Conservation (phyloP, 1,140 invertebrate species). For the Platyura marginata region DNA sequence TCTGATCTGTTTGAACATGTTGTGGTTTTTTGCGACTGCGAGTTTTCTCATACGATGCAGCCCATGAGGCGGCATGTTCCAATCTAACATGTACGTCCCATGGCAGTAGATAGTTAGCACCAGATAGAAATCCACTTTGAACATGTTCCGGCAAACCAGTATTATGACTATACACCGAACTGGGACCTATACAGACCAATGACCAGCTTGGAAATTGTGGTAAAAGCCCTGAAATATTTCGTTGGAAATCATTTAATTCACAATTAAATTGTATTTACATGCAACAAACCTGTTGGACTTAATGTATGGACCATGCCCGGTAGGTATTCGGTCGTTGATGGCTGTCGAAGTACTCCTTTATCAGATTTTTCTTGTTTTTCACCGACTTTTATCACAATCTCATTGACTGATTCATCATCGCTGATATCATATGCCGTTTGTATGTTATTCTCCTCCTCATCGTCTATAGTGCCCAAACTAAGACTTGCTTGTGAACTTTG, state of each 20-base stretch:
- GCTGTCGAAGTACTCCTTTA: constrained; percentile 42
- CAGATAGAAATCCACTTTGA: constrained; percentile 71
- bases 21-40: constrained; percentile 15
- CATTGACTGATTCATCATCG: constrained; percentile 10
- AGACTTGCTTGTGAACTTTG: constrained; percentile 7
- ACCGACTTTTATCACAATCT: constrained; percentile 15
- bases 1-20: background rate
- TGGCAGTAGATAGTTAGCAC: constrained; percentile 80
- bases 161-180: constrained; percentile 81
- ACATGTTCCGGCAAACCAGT: constrained; percentile 56
- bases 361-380: constrained; percentile 3
- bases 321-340: constrained; percentile 77
- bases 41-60: constrained; percentile 8
- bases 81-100: constrained; percentile 79
- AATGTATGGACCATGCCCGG: constrained; percentile 73
- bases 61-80: constrained; percentile 12
- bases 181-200: constrained; percentile 73
- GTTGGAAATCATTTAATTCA: too few relatives aligned
- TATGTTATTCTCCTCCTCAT: constrained; percentile 4
- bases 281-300: constrained; percentile 52
- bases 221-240: too few relatives aligned
- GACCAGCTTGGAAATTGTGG: constrained; percentile 90
- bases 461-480: constrained; percentile 6
- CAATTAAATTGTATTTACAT: too few relatives aligned
- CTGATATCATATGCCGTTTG: too few relatives aligned